Evolutionary conservation across 2,888 invertebrate genomes (phyloP), one percentile per base, ranked within the genome.

Genomic region (Sphaerophoria taeniata): DNA sequence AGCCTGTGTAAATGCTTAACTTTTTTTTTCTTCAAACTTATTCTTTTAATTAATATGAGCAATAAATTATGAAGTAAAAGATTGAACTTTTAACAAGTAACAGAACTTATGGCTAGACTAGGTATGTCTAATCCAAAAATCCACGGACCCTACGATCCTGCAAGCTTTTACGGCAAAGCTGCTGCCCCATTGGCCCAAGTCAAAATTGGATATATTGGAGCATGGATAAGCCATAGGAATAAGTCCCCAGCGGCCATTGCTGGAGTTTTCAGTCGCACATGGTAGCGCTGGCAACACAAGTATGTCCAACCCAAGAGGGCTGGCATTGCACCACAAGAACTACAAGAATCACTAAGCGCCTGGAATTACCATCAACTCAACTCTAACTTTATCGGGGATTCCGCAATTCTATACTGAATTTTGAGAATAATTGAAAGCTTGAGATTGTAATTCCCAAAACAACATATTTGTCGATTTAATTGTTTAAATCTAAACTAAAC

Each of bases 111-210:
- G n/a, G n/a, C n/a, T n/a, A n/a, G n/a, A n/a, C n/a, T n/a, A n/a
- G n/a, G n/a, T n/a, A n/a, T n/a, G 90, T 99, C 98, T 91, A 96
- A 98, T 91, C 95, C 96, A 53, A 95, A 96, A 89, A 94, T 96
- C 72, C 99, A 99, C 91, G 99, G 99, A 76, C 96, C 97, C 0
- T 99, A 98, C 90, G 97, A 98, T 92, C 98, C 99, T 60, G 96
- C 97, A 78, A 95, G 97, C 87, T 98, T 92, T 90, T 99, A 99
- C 93, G 99, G 99, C 91, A 98, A 97, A 98, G 98, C 96, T 90
- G 99, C 99, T 93, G 96, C 96, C 86, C 96, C 97, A 11, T 95
- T 99, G 87, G 94, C 94, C 16, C 96, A 99, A 91, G 94, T 98
- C 86, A 99, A 99, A 93, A 89, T 99, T 58, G 94, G 93, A 58